Base-by-base conservation (phyloP, 2,797 vertebrate species). In the Poeciliopsis gracilis region DNA sequence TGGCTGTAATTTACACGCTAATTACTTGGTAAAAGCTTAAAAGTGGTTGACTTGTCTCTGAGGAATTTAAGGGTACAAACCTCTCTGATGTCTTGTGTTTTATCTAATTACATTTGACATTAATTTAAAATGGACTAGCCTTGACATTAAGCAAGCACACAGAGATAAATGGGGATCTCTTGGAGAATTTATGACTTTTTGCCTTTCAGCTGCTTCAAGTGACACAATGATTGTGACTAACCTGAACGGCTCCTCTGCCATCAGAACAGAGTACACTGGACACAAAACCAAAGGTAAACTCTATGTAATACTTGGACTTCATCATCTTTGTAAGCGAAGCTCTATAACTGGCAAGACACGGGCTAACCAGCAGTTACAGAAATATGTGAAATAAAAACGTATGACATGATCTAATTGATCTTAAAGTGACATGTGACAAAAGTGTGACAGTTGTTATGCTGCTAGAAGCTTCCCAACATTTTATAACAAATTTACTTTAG, bases 181-280 rank as follows among this genome's bases (percentile, higher is more conserved):
- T 69, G 12, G 5, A 70, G 67, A 25, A 46, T 73, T 76, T 33
- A 72, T 47, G 12, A 2, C 13, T 20, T 12, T 74, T 78, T 77
- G 20, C 74, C 43, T 73, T 79, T 61, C 90, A 94, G 94, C 94
- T 85, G 92, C 95, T 75, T 91, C 95, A 33, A 95, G 93, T 59
- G 96, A 97, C 0, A 92, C 96, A 49, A 95, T 98, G 89, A 95
- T 96, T 82, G 92, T 98, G 80, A 97, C 97, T 91, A 98, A 97
- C 43, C 96, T 99, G 36, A 98, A 99, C 9, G 97, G 98, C 67
- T 99, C 98, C 86, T 98, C 98, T 12, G 98, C 98, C 84, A 99
- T 99, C 94, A 96, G 98, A 79, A 98, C 98, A 1, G 97, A 98
- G 89, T 99, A 95, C 91, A 97, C 97, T 2, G 98, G 98, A 75